These are phyloP conservation scores for Glossophaga mutica DNA, from an alignment of 2,797 vertebrate species.

Conservation along the genomic window DNA sequence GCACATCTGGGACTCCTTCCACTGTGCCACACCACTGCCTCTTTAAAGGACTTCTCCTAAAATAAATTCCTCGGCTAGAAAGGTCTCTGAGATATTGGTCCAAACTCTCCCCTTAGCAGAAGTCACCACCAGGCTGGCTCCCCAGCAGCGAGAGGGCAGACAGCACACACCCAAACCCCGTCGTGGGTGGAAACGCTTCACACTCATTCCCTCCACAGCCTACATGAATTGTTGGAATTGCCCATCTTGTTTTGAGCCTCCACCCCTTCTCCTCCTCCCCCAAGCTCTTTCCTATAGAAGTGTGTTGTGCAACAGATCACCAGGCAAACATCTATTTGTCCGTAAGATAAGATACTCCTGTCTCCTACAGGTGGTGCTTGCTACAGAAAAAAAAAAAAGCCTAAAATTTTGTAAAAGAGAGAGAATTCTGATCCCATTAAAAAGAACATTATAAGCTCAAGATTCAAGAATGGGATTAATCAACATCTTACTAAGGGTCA, in stretches of 20 bases:
- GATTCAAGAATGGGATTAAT: background rate
- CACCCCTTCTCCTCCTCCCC: background rate
- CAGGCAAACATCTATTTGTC: background rate
- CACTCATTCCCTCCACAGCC: background rate
- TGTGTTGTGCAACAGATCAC: background rate
- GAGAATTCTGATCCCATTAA: background rate
- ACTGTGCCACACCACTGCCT: background rate
- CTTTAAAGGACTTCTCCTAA: background rate
- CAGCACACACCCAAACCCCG: background rate
- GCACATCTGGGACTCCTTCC: background rate
- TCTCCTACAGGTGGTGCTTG: background rate
- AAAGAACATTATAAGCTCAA: background rate
- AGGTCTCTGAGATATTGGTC: too few relatives aligned
- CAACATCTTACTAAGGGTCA: background rate
- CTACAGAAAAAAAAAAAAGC: background rate
- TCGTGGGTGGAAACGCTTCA: fast-evolving
- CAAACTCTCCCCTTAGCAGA: background rate
- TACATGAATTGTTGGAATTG: background rate
- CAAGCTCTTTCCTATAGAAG: background rate
- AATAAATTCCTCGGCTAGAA: background rate
- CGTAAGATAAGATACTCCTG: background rate
- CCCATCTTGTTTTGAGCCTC: background rate
- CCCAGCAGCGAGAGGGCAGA: background rate
- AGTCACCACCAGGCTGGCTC: background rate
- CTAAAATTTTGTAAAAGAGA: background rate